Evolutionary conservation across 1,140 invertebrate species (phyloP), one percentile per base, ranked within the genome.

Genomic region (Papilio glaucus): DNA sequence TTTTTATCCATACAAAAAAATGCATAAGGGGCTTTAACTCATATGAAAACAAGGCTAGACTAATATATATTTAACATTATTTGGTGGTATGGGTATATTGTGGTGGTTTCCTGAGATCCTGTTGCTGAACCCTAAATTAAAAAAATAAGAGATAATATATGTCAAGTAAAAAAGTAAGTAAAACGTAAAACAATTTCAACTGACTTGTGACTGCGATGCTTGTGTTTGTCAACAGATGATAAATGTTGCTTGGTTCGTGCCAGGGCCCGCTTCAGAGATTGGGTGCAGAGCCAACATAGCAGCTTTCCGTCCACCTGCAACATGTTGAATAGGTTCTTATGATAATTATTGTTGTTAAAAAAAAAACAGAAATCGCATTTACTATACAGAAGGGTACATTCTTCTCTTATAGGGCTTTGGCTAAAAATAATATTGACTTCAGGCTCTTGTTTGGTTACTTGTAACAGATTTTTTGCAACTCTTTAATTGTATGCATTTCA

Each of bases 281-380:
- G 94, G 10, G 98, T 99, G 93, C 98, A 99, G 8, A 99, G 94
- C 98, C 98, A 99, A 92, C 98, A 99, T 41, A 99, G 94, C 45
- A 99, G 90, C 92, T 99, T 99, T 0, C 98, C 98, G 94, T 99
- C 98, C 67, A 98, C 97, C 98, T 98, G 92, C 49, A 78, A 77
- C 70, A 60, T 62, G 15, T 61, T 39, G 45, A 73, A 53, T n/a
- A 49, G 33, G n/a, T 45, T 45, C 21, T 42, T 42, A 15, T 68
- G 33, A 24, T 38, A 65, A 38, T 24, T 57, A 26, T 21, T 57
- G 21, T 57, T 57, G 49, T 24, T 18, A 6, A 49, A 21, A 21
- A 49, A 18, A 49, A 45, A 4, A 41, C 10, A 13, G 10, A 10
- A 65, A 33, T 38, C 38, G 9, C 5, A 37, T 8, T 8, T 38